A percentile compares a stretch with the other conserved stretches of the same genome.
Evolutionary conservation across 2,797 vertebrate species (phyloP).

Genomic region (Lepidocolaptes lacrymiger): DNA sequence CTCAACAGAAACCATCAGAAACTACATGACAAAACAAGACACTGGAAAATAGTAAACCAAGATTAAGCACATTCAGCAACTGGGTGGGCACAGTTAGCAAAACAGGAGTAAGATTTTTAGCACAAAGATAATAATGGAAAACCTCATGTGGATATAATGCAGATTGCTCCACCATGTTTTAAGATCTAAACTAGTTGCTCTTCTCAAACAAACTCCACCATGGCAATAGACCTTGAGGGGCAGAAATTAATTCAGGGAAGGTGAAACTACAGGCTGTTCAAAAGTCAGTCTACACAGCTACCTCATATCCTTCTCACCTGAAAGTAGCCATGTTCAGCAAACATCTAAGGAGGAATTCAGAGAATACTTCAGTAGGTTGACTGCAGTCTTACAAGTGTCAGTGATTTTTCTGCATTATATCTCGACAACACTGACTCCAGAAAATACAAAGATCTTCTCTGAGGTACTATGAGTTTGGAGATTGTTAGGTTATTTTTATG

Average conservation of each 20-base stretch:
- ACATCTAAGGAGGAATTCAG: neutral
- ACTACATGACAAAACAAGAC: neutral
- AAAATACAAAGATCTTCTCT: neutral
- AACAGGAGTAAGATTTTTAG: neutral
- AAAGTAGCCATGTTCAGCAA: neutral
- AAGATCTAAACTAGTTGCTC: neutral
- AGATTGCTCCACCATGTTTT: neutral
- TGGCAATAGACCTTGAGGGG: neutral
- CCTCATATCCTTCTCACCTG: neutral
- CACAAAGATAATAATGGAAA: neutral
- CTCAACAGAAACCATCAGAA: neutral
- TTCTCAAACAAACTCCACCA: neutral
- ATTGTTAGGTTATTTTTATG: neutral
- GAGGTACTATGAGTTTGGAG: neutral
- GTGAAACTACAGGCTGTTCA: neutral
- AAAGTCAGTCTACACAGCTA: neutral
- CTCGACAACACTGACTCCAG: accelerated
- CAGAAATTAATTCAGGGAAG: neutral
- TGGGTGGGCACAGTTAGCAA: neutral
- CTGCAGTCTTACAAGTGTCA: neutral
- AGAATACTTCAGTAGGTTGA: neutral
- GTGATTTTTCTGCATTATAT: neutral
- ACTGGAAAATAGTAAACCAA: neutral
- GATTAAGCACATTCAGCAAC: neutral
- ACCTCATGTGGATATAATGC: neutral